Base-by-base conservation (phyloP, 2,888 invertebrate species). In the Nomada goodeniana region DNA sequence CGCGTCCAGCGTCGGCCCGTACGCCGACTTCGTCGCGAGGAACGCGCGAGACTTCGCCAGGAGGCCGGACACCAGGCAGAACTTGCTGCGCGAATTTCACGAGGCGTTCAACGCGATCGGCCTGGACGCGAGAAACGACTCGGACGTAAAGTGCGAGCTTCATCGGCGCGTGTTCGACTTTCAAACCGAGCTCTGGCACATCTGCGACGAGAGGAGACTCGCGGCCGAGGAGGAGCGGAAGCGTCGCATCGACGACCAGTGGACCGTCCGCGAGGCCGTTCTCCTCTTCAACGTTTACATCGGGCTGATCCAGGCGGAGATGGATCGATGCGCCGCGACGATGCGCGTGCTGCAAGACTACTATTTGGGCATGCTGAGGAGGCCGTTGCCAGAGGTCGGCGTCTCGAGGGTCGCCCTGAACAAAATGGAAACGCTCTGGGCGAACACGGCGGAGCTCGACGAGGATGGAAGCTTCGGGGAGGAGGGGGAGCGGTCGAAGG, bases 141-240 rank as follows among this genome's bases (percentile, higher is more conserved):
- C 94, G 84, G 94, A 95, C 78, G 93, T 95, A 2, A 96, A 96
- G 91, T 95, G 95, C 76, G 96, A 96, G 92, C 94, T 96, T 92
- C 96, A 96, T 86, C 95, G 95, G 83, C 93, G 95, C 50, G 93
- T 95, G 0, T 94, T 94, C 67, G 95, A 95, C 75, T 93, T 96
- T 65, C 94, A 95, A 86, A 91, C 94, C 53, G 94, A 93, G 70
- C 92, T 96, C 15, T 95, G 95, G 90, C 93, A 95, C 67, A 95
- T 96, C 79, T 95, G 95, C 88, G 96, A 96, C 83, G 91, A 93
- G 70, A 95, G 95, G 81, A 95, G 95, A 92, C 85, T 93, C 47
- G 94, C 94, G 83, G 94, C 95, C 0, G 95, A 96, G 91, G 93
- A 94, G 70, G 95, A 96, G 89, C 94, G 95, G 61, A 92, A 92